Base-by-base conservation (phyloP, 2,113 vertebrate species). In the Fregetta grallaria region DNA sequence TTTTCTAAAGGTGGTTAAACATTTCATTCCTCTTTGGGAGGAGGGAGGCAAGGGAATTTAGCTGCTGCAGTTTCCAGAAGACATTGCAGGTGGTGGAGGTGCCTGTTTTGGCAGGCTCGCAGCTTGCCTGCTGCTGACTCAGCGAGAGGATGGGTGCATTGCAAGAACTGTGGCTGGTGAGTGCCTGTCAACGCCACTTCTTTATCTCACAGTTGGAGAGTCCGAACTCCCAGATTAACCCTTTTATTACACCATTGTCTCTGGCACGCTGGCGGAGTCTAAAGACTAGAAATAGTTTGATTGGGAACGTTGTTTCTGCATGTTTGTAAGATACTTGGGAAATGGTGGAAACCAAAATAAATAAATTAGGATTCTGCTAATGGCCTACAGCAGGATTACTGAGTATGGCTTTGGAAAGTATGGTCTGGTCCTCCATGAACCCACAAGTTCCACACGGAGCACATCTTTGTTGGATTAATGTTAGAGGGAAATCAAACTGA, bases 171-270 rank as follows among this genome's bases (percentile, higher is more conserved):
- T 38, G 81, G 36, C 45, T 53, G 63, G 27, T 30, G 26, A 13
- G 61, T 5, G 32, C 4, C 0, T 5, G 17, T 45, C 9, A 13
- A 6, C 50, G n/a, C 50, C 34, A 11, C 26, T 30, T 34, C 44
- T 65, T 58, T 40, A 25, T 36, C 74, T 14, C 22, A 8, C 25
- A 50, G 66, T 22, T 67, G 52, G 44, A 44, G 50, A 27, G 29
- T 42, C 83, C 49, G 8, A 15, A 44, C 44, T 65, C 38, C 34
- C 45, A 58, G 19, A 7, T 56, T 9, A 53, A 32, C 45, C 34
- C 20, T 53, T 68, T 15, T 38, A 19, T 56, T 61, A 32, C 53
- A 49, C 23, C 18, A 2, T 17, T 53, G 59, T 66, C 11, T 65
- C 62, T 75, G 70, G 32, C 47, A 9, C 32, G 44, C 27, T 83